Conservation (phyloP, 1,140 invertebrate species). For the Whitmania pigra region DNA sequence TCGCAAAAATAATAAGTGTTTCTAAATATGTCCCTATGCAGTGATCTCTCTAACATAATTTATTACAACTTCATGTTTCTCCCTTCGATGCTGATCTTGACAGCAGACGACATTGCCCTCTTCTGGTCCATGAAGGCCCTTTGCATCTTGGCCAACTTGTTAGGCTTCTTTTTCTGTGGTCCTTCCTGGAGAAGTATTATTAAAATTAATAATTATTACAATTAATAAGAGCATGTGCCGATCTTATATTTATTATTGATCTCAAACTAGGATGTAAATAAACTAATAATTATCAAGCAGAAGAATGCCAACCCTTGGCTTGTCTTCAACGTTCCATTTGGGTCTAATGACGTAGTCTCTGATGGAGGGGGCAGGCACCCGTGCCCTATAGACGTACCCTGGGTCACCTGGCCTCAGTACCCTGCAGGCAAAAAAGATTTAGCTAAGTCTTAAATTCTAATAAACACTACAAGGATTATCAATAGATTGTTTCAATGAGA, state of each 20-base stretch:
- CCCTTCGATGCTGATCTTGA: constrained; percentile 87
- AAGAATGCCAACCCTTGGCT: constrained; percentile 7
- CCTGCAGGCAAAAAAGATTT: constrained; percentile 27
- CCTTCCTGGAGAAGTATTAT: constrained; percentile 42
- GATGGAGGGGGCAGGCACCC: constrained; percentile 84
- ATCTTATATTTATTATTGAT: too few relatives aligned
- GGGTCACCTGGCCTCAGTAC: constrained; percentile 75
- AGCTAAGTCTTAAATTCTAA: neutral
- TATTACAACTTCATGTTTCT: constrained; percentile 73
- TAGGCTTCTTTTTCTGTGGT: constrained; percentile 65
- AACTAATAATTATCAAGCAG: neutral
- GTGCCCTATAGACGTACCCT: constrained; percentile 82
- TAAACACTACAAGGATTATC: neutral
- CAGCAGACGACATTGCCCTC: constrained; percentile 63
- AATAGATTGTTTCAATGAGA: constrained; percentile 13
- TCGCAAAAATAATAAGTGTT: too few relatives aligned
- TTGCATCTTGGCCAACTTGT: constrained; percentile 77
- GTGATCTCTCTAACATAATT: too few relatives aligned
- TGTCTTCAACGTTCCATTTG: constrained; percentile 67
- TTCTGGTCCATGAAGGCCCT: constrained; percentile 76
- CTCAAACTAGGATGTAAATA: neutral
- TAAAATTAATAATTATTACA: constrained; percentile 22
- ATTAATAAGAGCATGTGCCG: too few relatives aligned
- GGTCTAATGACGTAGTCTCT: constrained; percentile 93
- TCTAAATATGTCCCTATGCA: too few relatives aligned